Base-by-base conservation (phyloP, 2,888 invertebrate genomes). In the Lamellibrachia columna region DNA sequence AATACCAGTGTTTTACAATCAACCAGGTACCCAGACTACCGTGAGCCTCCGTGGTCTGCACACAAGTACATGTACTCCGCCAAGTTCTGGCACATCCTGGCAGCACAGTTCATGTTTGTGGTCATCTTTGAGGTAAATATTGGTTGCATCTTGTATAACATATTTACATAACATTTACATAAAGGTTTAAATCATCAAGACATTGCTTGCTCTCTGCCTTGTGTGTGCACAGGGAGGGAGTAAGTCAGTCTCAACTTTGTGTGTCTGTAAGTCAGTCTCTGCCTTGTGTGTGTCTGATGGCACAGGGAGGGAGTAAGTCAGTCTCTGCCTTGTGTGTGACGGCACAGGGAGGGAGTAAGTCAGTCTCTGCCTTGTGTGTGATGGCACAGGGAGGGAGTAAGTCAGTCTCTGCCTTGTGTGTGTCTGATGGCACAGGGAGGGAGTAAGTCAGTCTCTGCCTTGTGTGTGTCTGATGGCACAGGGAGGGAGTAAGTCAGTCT, bases 21-120 rank as follows among this genome's bases (percentile, higher is more conserved):
- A 40, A 2, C 7, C 93, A 98, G 98, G 95, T 99, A 98, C 97
- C 97, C 98, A 53, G 99, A 98, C 95, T 98, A 98, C 96, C 97
- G 99, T 96, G 97, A 98, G 95, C 97, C 98, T 52, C 98, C 97
- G 1, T 96, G 96, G 94, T 93, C 93, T 92, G 94, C 94, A 92
- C 94, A 95, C 92, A 92, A 93, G 91, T 96, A 96, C 94, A 94
- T 95, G 91, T 95, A 98, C 2, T 98, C 98, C 91, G 98, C 98
- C 0, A 98, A 98, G 95, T 99, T 99, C 96, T 99, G 99, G 98
- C 98, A 98, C 95, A 97, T 99, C 93, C 97, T 99, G 95, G 98
- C 98, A 8, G 98, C 98, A 15, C 97, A 98, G 95, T 97, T 99
- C 94, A 98, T 98, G 0, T 99, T 99, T 96, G 98, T 99, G 93